phyloP scores from a whole-genome alignment of 2,888 invertebrate species.

The Callosobruchus maculatus region DNA sequence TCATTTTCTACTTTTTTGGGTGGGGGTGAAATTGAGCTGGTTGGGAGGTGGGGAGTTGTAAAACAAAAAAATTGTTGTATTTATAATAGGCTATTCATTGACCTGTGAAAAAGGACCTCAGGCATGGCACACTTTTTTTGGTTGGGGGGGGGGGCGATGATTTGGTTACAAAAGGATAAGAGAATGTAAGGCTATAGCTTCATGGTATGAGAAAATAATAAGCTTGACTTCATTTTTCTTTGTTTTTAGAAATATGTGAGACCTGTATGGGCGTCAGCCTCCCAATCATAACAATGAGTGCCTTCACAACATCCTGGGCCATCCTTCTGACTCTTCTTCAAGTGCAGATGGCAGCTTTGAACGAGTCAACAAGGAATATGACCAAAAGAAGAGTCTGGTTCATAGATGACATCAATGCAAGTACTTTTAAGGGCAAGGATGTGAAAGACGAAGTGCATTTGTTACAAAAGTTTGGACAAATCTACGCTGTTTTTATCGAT shows the following conservation, averaged over 20 bases:
- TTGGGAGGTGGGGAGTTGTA: too few relatives aligned
- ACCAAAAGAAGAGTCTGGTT: background rate
- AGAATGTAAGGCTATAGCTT: too few relatives aligned
- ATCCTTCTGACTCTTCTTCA: background rate
- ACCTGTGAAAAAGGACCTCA: too few relatives aligned
- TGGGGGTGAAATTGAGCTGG: too few relatives aligned
- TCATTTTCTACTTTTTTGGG: too few relatives aligned
- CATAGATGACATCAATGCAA: background rate
- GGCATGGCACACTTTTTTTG: too few relatives aligned
- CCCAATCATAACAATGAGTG: background rate
- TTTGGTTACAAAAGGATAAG: too few relatives aligned
- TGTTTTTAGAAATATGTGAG: background rate
- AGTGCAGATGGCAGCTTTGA: background rate
- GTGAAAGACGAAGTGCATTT: background rate
- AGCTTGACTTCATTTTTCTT: too few relatives aligned
- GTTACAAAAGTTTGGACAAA: background rate
- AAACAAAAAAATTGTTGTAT: too few relatives aligned
- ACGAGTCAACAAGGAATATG: background rate
- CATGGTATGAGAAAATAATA: too few relatives aligned
- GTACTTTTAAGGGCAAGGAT: background rate
- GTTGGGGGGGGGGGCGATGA: too few relatives aligned
- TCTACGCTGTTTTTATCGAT: background rate
- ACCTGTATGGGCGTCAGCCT: background rate
- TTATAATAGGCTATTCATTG: too few relatives aligned
- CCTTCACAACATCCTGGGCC: background rate